Base-by-base conservation (phyloP, 2,888 invertebrate genomes). In the Acrobasis repandana region DNA sequence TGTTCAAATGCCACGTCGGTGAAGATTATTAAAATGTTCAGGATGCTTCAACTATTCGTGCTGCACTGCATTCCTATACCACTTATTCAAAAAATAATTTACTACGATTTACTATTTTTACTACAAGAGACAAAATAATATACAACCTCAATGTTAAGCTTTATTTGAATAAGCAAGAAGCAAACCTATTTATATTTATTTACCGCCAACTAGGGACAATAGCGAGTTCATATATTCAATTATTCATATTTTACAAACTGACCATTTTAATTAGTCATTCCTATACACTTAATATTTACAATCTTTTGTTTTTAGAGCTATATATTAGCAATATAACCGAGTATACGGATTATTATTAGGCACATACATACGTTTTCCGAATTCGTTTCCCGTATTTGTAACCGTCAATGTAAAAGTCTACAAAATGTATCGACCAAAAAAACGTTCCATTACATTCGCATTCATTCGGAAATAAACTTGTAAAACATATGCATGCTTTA, bases 101-200 rank as follows among this genome's bases (percentile, higher is more conserved):
- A 4, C 5, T 14, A 50, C 4, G 6, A 28, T 28, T 20, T 14
- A 34, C 20, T 46, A 56, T 56, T 11, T 43, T 28, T 56, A 59
- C 60, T 52, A 36, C 54, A 52, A 63, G 67, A 71, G 70, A 67
- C 68, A 72, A 80, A 83, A 85, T 85, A 83, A 85, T 74, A 83
- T 81, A 85, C 83, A 79, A 77, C 73, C 79, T 74, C 79, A 77
- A 76, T 80, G 64, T 76, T 79, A 85, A 79, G 76, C 74, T 85
- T 85, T 85, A 85, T 85, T 79, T 65, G 76, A 74, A 75, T 72
- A 80, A 82, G 82, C 83, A 83, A 71, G 76, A 74, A 79, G 43
- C 60, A 78, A 72, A 71, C 67, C 70, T 69, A 69, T 67, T 70
- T 64, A 74, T 71, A 67, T 73, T 61, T 46, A 38, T 18, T 54